Conservation (phyloP, 2,113 vertebrate species). For the Panurus biarmicus region DNA sequence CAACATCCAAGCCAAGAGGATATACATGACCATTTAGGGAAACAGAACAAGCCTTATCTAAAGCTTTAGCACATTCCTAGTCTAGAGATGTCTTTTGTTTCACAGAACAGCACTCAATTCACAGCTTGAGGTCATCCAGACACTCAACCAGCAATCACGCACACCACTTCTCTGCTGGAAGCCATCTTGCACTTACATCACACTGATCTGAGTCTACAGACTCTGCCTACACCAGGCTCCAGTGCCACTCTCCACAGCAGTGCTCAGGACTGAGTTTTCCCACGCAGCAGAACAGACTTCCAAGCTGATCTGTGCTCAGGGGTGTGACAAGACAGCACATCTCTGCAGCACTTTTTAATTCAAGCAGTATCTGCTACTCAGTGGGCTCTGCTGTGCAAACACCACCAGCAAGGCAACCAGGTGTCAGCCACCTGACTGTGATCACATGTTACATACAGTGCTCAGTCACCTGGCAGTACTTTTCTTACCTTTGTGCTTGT, state of each 20-base stretch:
- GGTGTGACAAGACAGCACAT: neutral
- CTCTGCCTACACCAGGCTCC: neutral
- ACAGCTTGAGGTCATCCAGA: neutral
- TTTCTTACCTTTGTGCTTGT: conserved; percentile 82
- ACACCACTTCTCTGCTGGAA: neutral
- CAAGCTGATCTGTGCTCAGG: neutral
- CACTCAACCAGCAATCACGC: neutral
- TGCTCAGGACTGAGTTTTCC: neutral
- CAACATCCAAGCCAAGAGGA: neutral
- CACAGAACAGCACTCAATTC: neutral
- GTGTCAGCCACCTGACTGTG: neutral
- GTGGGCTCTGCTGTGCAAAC: neutral
- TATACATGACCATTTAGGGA: neutral
- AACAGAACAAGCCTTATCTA: neutral
- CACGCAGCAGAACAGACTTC: neutral
- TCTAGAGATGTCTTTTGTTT: neutral
- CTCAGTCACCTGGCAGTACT: neutral
- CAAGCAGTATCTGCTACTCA: neutral
- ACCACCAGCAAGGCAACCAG: neutral
- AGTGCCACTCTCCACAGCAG: neutral
- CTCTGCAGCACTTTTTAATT: neutral
- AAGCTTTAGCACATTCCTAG: neutral
- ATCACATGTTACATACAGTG: neutral
- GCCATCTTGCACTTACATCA: neutral
- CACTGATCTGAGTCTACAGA: neutral